A percentile compares a stretch with the other conserved stretches of the same genome.
These are phyloP conservation scores for Hydroisotoma schaefferi DNA, from an alignment of 2,888 invertebrate species.

Conservation along the genomic window DNA sequence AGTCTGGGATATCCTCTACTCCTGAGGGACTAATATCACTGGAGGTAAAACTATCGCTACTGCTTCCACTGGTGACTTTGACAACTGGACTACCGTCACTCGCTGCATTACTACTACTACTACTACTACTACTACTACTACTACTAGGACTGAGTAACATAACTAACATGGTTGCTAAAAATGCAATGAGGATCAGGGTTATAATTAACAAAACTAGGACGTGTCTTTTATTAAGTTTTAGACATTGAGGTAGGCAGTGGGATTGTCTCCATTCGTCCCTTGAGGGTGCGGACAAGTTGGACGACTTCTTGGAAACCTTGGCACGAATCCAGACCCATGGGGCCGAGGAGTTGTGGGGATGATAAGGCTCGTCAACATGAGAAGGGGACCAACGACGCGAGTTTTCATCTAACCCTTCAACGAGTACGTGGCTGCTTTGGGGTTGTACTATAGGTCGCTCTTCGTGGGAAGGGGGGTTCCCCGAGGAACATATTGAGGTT, in stretches of 20 bases:
- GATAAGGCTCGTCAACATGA: background rate
- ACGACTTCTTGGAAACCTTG: background rate
- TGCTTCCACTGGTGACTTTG: background rate
- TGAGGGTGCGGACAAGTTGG: background rate
- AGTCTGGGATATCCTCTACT: slow-evolving; percentile 16
- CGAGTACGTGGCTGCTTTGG: slow-evolving; percentile 18
- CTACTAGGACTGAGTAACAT: slow-evolving; percentile 21
- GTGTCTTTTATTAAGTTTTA: background rate
- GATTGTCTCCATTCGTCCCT: background rate
- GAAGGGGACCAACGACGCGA: slow-evolving; percentile 30
- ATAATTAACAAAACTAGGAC: slow-evolving; percentile 7
- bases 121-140: slow-evolving; percentile 6
- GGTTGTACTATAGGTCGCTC: slow-evolving; percentile 20
- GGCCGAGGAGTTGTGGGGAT: slow-evolving; percentile 16
- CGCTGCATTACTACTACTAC: background rate
- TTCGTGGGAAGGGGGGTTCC: slow-evolving; percentile 3
- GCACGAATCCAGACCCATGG: slow-evolving; percentile 6
- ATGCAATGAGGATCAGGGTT: slow-evolving; percentile 23
- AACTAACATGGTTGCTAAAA: slow-evolving; percentile 26
- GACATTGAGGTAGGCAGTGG: background rate
- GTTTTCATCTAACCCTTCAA: slow-evolving; percentile 37
- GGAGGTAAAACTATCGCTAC: slow-evolving; percentile 32
- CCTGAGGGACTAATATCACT: slow-evolving; percentile 28
- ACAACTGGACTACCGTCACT: background rate
- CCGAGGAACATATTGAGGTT: background rate